phyloP scores from a whole-genome alignment of 2,797 vertebrate genomes.

The Anniella stebbinsi region DNA sequence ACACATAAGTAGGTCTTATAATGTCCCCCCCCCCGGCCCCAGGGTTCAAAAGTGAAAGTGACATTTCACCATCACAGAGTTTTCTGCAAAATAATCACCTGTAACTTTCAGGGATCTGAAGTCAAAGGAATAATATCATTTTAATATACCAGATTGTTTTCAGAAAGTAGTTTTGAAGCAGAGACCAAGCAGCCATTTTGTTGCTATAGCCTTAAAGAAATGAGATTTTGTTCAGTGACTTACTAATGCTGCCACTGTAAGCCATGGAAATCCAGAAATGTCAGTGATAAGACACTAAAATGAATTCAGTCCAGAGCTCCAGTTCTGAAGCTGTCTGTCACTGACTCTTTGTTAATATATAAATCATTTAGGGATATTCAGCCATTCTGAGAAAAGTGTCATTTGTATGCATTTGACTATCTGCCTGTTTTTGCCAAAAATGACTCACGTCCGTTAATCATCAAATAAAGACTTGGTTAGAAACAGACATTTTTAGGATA shows the following conservation, averaged over 20 bases:
- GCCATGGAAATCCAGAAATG: conserved; percentile 40
- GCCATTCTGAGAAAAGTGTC: conserved; percentile 69
- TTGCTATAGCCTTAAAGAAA: conserved; percentile 26
- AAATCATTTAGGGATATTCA: conserved; percentile 66
- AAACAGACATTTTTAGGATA: conserved; percentile 18
- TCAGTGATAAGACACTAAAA: conserved; percentile 44
- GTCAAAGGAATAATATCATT: conserved; percentile 19
- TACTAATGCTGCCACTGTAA: conserved; percentile 40
- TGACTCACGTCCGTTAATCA: conserved; percentile 61
- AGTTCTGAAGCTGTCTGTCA: conserved; percentile 50
- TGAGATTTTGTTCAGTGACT: conserved; percentile 52
- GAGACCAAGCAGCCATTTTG: neutral
- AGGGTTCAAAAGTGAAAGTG: neutral
- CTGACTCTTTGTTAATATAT: conserved; percentile 66
- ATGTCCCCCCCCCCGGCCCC: neutral
- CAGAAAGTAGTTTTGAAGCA: conserved; percentile 42
- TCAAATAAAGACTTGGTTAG: conserved; percentile 40
- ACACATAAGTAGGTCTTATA: neutral
- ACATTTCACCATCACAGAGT: neutral
- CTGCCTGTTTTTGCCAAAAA: conserved; percentile 53
- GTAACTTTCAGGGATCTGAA: conserved; percentile 1
- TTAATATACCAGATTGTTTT: neutral
- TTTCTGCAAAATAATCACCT: neutral
- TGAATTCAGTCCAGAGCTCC: conserved; percentile 49
- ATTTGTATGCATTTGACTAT: conserved; percentile 57